Percentiles rank a stretch among this genome's conserved stretches.
Conservation (phyloP, 2,113 vertebrate genomes). For the Hyperopisus bebe region DNA sequence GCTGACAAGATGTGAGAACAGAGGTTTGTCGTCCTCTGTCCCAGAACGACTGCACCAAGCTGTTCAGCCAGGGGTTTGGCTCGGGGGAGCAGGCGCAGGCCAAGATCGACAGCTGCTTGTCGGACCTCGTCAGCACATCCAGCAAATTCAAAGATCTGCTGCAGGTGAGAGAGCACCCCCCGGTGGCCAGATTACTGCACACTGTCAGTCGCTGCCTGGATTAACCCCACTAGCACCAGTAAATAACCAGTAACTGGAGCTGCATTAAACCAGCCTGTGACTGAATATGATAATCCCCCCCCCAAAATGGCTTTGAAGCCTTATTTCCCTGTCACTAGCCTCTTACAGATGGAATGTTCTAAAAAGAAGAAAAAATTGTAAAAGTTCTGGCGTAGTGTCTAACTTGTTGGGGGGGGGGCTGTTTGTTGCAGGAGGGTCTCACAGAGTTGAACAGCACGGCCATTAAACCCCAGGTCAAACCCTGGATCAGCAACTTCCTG, state of each 20-base stretch:
- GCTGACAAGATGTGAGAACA: neutral
- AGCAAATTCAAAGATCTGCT: conserved; percentile 89
- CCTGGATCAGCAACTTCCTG: conserved; percentile 93
- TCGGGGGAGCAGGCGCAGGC: conserved; percentile 77
- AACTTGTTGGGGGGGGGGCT: conserved; percentile 12
- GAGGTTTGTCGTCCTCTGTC: neutral
- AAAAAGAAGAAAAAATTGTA: neutral
- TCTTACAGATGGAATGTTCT: neutral
- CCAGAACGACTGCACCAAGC: conserved; percentile 86
- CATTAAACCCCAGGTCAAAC: conserved; percentile 92
- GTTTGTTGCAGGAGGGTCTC: conserved; percentile 75
- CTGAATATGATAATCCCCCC: neutral
- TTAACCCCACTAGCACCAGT: neutral
- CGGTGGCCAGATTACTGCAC: neutral
- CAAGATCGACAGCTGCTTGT: conserved; percentile 95
- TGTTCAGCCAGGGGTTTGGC: conserved; percentile 77
- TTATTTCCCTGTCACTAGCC: neutral
- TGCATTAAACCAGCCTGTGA: neutral
- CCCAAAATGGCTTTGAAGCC: neutral
- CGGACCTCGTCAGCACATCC: conserved; percentile 83
- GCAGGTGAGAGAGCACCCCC: conserved; percentile 67
- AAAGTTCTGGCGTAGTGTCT: neutral
- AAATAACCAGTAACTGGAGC: neutral
- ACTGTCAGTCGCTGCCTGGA: neutral
- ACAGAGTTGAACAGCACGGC: conserved; percentile 84